Base-by-base conservation (phyloP, 2,888 invertebrate species). In the Caenorhabditis uteleia region DNA sequence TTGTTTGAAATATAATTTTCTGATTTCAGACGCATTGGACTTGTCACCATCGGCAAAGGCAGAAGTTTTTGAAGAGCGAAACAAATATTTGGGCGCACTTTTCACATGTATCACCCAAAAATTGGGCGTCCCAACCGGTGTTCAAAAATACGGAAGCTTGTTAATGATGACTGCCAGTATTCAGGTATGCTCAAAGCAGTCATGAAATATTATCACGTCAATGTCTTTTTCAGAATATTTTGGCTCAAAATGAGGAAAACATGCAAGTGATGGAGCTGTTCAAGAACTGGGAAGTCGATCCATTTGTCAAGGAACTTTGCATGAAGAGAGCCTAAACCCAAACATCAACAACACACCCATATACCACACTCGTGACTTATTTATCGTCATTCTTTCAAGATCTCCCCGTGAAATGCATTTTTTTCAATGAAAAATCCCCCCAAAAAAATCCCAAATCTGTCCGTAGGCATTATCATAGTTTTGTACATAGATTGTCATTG, bases 221-320 rank as follows among this genome's bases (percentile, higher is more conserved):
- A 33, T 1, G 2, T 14, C 27, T 34, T 36, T 65, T 79, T 67
- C 66, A 81, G 79, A 80, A 82, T 56, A 82, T 82, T 49, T 74
- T 82, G 57, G 77, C 79, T 20, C 76, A 77, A 59, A 82, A 82
- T 57, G 82, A 82, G 48, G 82, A 82, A 45, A 82, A 82, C 58
- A 82, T 82, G 82, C 82, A 82, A 55, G 78, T 82, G 16, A 82
- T 82, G 81, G 78, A 80, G 38, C 62, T 79, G 48, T 80, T 77
- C 58, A 74, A 74, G 58, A 74, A 75, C 54, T 75, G 77, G 70
- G 75, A 71, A 54, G 71, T 77, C 42, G 77, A 78, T 62, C 71
- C 70, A 36, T 77, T 77, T 43, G 75, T 79, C 16, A 73, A 70
- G 50, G 73, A 73, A 43, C 51, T 73, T 16, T 73, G 73, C 29